These are phyloP conservation scores for Forbesichthys agassizii DNA, from an alignment of 2,113 vertebrate species.

Conservation along the genomic window DNA sequence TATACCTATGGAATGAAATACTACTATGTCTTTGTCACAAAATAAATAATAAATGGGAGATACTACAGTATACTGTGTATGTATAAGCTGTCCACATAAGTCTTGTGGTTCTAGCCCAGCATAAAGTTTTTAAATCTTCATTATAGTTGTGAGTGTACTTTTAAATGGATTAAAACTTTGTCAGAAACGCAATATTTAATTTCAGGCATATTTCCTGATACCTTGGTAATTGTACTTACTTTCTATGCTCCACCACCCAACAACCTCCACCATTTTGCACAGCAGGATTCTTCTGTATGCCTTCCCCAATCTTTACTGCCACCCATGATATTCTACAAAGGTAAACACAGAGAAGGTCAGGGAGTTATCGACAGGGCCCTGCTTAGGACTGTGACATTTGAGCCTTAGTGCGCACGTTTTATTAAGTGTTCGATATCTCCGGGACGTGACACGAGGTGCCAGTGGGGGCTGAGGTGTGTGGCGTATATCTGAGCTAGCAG, in stretches of 20 bases:
- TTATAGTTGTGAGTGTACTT: no score
- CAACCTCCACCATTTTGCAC: slow-evolving; percentile 15
- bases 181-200: no score
- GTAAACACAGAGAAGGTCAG: slow-evolving; percentile 72
- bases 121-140: no score
- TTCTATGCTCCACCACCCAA: slow-evolving; percentile 4
- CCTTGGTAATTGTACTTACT: neutral
- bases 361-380: slow-evolving; percentile 59
- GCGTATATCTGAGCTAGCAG: slow-evolving; percentile 22
- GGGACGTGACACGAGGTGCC: slow-evolving; percentile 25
- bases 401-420: slow-evolving; percentile 57
- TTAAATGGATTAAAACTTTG: no score
- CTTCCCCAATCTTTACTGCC: slow-evolving; percentile 36
- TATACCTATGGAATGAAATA: no score
- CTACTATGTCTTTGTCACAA: no score
- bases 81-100: no score
- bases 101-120: no score
- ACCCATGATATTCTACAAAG: slow-evolving; percentile 52
- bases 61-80: no score
- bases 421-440: slow-evolving; percentile 67
- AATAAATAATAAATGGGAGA: no score
- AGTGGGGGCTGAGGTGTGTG: slow-evolving; percentile 24
- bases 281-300: slow-evolving; percentile 42
- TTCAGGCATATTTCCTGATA: neutral
- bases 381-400: slow-evolving; percentile 73